Evolutionary conservation across 1,140 invertebrate genomes (phyloP).

Genomic region (Papilio machaon): DNA sequence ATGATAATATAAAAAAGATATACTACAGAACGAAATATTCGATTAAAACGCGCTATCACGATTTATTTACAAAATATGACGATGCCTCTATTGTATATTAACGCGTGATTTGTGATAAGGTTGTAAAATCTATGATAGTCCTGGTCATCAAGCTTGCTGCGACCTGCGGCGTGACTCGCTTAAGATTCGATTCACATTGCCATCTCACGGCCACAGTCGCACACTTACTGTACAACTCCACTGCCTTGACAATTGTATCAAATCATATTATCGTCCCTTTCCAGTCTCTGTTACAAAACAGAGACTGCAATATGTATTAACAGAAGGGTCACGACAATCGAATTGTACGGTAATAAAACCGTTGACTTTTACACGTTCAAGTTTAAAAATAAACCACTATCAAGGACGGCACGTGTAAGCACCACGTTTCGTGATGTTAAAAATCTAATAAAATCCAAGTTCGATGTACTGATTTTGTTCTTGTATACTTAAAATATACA

Average conservation of each 20-base stretch:
- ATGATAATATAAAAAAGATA: no score
- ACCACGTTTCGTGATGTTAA: conserved; percentile 31
- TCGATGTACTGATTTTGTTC: conserved; percentile 22
- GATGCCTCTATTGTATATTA: conserved; percentile 3
- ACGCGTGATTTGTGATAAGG: conserved; percentile 13
- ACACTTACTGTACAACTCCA: not conserved
- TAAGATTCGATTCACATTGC: conserved; percentile 25
- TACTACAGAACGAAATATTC: no score
- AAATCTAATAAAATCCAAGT: conserved; percentile 33
- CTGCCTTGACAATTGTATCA: not conserved
- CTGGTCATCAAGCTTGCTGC: not conserved
- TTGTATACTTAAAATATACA: not conserved
- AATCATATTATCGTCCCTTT: no score
- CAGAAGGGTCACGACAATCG: not conserved
- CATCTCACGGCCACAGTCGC: not conserved
- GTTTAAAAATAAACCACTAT: conserved; percentile 37
- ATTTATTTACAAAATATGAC: not conserved
- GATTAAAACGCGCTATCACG: not conserved
- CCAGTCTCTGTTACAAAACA: no score
- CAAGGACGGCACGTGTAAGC: conserved; percentile 36
- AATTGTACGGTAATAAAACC: conserved; percentile 37
- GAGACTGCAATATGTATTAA: no score
- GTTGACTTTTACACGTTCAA: conserved; percentile 40
- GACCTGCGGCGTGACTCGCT: not conserved
- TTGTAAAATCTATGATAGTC: conserved; percentile 3